Conservation (phyloP, 2,797 vertebrate species). For the Acrossocheilus fasciatus region DNA sequence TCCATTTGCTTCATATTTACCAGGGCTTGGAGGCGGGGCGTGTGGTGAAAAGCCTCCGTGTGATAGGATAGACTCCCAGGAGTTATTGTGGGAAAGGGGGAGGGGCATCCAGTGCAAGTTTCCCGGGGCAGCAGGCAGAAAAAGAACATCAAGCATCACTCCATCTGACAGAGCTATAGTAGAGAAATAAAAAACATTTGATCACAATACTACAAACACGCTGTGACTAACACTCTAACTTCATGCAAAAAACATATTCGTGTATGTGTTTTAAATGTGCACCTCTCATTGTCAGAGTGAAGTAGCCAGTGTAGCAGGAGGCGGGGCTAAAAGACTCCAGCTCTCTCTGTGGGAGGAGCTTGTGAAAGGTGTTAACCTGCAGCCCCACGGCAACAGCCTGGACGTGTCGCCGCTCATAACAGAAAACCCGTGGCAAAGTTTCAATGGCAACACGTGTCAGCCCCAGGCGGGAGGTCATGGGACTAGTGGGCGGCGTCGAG, state of each 20-base stretch:
- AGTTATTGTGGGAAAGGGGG: conserved; percentile 69
- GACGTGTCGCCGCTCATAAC: conserved; percentile 68
- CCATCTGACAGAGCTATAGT: conserved; percentile 63
- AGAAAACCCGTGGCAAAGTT: conserved; percentile 72
- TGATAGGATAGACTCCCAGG: conserved; percentile 76
- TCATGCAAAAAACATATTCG: background rate
- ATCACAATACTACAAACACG: background rate
- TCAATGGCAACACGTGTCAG: conserved; percentile 63
- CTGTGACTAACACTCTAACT: background rate
- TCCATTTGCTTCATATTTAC: conserved; percentile 54
- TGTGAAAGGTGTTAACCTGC: conserved; percentile 60
- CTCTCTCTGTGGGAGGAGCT: conserved; percentile 57
- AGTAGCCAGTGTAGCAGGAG: conserved; percentile 66
- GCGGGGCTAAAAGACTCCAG: conserved; percentile 62
- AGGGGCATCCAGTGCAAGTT: conserved; percentile 52
- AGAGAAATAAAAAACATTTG: background rate
- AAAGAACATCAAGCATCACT: conserved; percentile 63
- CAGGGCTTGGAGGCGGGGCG: conserved; percentile 74
- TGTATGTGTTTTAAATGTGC: background rate
- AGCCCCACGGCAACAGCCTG: conserved; percentile 67
- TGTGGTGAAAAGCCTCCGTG: conserved; percentile 78
- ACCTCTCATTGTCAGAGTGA: conserved; percentile 66
- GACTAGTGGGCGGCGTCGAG: conserved; percentile 54
- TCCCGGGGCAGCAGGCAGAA: conserved; percentile 58
- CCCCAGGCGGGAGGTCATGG: conserved; percentile 43